Evolutionary conservation across 2,113 vertebrate genomes (phyloP).

Genomic region (Brachionichthys hirsutus): DNA sequence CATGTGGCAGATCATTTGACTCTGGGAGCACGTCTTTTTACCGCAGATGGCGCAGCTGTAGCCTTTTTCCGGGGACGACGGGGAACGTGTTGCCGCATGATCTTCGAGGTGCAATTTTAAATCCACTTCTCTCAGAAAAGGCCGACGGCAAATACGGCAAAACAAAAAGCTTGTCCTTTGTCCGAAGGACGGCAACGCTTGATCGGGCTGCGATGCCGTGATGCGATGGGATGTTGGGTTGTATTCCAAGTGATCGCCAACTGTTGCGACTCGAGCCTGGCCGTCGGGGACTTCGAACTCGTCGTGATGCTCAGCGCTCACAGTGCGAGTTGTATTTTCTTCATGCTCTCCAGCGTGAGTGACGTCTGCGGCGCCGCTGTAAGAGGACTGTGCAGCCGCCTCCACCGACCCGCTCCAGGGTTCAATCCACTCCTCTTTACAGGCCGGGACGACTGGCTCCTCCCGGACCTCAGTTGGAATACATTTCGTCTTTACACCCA

Average conservation of each 20-base stretch:
- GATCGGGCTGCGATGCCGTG: background rate
- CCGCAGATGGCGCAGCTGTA: constrained; percentile 2
- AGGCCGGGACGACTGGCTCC: constrained; percentile 6
- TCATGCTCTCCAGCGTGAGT: background rate
- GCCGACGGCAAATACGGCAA: constrained; percentile 7
- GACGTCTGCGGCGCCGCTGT: background rate
- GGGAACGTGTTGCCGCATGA: background rate
- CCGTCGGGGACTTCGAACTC: background rate
- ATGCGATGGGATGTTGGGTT: too few species aligned
- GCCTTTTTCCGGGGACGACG: background rate
- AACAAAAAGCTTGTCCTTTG: background rate
- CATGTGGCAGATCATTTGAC: constrained; percentile 11
- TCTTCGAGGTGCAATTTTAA: background rate
- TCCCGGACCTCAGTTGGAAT: constrained; percentile 1
- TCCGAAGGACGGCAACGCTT: background rate
- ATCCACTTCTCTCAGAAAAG: background rate
- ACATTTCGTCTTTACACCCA: constrained; percentile 9
- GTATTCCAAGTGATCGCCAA: background rate
- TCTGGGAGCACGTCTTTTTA: background rate
- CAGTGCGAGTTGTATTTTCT: background rate
- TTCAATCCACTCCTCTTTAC: constrained; percentile 3
- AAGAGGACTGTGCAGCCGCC: background rate
- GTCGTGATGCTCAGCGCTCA: background rate
- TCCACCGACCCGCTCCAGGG: constrained; percentile 2
- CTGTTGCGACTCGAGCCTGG: background rate